Evolutionary conservation across 2,113 vertebrate species (phyloP).

Genomic region (Orientallactaga bullata): DNA sequence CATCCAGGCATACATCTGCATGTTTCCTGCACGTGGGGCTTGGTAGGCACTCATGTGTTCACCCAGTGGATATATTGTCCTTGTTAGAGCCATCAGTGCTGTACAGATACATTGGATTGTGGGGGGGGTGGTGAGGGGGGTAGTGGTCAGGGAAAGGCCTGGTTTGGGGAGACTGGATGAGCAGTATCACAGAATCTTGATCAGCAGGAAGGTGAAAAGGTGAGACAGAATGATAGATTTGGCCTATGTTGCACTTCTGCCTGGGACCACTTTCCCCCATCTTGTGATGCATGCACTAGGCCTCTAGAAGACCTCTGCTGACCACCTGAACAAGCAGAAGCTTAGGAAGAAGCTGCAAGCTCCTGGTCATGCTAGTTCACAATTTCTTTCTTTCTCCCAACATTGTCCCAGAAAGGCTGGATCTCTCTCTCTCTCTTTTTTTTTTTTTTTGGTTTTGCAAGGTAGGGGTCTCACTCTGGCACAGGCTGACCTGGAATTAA

Average conservation of each 20-base stretch:
- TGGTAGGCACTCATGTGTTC: neutral
- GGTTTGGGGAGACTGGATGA: neutral
- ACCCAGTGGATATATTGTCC: neutral
- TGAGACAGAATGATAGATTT: rapidly evolving
- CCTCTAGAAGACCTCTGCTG: neutral
- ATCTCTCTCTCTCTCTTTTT: too few species aligned
- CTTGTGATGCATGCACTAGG: neutral
- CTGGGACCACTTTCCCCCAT: neutral
- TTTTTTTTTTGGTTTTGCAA: too few species aligned
- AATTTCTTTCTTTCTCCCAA: neutral
- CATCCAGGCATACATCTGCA: neutral
- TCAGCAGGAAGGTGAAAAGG: neutral
- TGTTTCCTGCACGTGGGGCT: neutral
- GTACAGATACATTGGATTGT: neutral
- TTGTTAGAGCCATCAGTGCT: neutral
- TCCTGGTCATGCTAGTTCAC: neutral
- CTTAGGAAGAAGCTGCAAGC: neutral
- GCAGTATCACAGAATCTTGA: neutral
- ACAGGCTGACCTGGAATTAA: too few species aligned
- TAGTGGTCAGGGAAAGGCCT: neutral
- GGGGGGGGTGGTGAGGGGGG: neutral
- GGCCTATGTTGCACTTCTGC: neutral
- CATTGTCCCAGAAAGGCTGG: neutral
- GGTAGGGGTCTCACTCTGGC: too few species aligned
- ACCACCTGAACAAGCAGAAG: neutral